Evolutionary conservation across 2,113 vertebrate species (phyloP).

Genomic region (Amphilophus citrinellus): DNA sequence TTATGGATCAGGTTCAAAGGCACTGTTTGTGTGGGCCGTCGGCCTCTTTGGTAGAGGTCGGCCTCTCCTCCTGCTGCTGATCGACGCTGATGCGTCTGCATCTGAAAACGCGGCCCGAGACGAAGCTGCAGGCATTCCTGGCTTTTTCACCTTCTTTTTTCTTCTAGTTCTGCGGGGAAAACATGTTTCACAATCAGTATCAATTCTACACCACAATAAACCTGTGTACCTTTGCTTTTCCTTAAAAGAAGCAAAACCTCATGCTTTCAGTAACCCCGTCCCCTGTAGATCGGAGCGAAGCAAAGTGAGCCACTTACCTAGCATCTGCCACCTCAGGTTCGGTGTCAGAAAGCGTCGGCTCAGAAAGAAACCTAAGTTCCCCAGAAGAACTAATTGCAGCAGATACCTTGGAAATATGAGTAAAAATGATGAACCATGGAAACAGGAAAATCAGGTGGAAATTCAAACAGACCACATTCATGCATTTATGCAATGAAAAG

Average conservation of each 20-base stretch:
- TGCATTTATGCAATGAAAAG: neutral
- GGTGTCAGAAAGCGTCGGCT: conserved; percentile 75
- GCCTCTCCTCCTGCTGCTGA: conserved; percentile 67
- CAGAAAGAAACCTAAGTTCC: conserved; percentile 82
- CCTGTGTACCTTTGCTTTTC: neutral
- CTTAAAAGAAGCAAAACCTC: neutral
- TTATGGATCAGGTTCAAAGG: conserved; percentile 78
- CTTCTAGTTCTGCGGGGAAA: conserved; percentile 76
- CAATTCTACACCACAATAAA: neutral
- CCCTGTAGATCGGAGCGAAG: neutral
- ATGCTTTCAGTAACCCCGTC: neutral
- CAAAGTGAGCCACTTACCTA: conserved; percentile 78
- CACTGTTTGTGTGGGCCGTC: conserved; percentile 75
- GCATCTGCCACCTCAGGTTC: conserved; percentile 77
- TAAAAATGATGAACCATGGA: neutral
- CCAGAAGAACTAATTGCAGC: conserved; percentile 82
- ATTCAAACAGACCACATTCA: neutral
- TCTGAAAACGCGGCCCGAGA: conserved; percentile 62
- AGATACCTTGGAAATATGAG: conserved; percentile 82
- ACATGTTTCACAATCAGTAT: neutral
- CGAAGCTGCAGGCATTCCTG: conserved; percentile 49
- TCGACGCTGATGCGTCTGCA: conserved; percentile 63
- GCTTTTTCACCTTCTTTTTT: conserved; percentile 83
- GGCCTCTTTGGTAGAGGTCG: conserved; percentile 76
- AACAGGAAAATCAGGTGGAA: neutral